Percentiles rank a stretch among this genome's conserved stretches.
These are phyloP conservation scores for Sorex maritimensis DNA, from an alignment of 2,797 vertebrate genomes.

Conservation along the genomic window DNA sequence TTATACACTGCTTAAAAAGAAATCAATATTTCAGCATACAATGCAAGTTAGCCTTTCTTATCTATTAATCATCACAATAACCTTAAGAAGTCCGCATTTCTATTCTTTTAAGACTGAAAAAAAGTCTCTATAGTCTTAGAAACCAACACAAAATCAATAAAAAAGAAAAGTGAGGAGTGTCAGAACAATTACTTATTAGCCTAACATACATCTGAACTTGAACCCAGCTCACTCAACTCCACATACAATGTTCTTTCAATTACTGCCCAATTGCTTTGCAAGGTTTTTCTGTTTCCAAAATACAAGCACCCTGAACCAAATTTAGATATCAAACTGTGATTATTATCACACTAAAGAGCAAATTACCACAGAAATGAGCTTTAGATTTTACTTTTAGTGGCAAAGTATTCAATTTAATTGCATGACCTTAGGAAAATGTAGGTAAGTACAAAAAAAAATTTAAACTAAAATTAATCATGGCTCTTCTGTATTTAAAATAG, in stretches of 20 bases:
- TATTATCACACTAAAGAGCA: slow-evolving; percentile 47
- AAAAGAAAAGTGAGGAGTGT: slow-evolving; percentile 49
- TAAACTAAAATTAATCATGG: slow-evolving; percentile 49
- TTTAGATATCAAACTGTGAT: slow-evolving; percentile 10
- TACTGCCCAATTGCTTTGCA: neutral
- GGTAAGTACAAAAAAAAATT: slow-evolving; percentile 56
- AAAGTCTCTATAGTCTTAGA: too few species aligned
- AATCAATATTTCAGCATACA: slow-evolving; percentile 45
- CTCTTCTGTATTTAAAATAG: neutral
- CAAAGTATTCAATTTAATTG: slow-evolving; percentile 50
- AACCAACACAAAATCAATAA: too few species aligned
- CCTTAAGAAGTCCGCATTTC: slow-evolving; percentile 13
- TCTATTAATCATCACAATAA: slow-evolving; percentile 47
- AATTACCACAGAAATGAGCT: slow-evolving; percentile 39
- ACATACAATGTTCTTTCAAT: neutral
- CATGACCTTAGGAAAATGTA: slow-evolving; percentile 50
- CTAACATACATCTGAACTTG: slow-evolving; percentile 30
- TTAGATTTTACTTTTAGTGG: slow-evolving; percentile 52
- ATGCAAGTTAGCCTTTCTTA: slow-evolving; percentile 42
- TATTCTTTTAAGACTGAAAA: slow-evolving; percentile 35
- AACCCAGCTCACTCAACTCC: slow-evolving; percentile 27
- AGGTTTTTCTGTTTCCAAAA: slow-evolving; percentile 22
- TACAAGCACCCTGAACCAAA: slow-evolving; percentile 37
- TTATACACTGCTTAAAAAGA: slow-evolving; percentile 59
- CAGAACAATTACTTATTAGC: neutral